Conservation (phyloP, 2,888 invertebrate species). For the Globia sparganii region DNA sequence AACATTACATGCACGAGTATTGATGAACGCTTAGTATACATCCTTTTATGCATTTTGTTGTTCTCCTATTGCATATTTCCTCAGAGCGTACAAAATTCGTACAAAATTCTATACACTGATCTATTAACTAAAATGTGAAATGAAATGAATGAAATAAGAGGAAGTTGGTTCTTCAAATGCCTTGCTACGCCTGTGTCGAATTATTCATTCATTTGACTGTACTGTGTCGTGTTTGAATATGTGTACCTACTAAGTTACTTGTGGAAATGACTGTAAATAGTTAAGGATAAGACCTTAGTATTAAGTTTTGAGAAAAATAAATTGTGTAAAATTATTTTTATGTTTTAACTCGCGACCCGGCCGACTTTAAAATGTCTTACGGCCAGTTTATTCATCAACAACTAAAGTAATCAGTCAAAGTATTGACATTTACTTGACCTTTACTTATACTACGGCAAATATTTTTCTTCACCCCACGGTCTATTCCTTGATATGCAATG, state of each 20-base stretch:
- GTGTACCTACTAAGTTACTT: background rate
- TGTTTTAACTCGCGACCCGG: background rate
- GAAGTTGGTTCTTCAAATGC: background rate
- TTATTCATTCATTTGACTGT: constrained; percentile 15
- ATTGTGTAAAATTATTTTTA: constrained; percentile 23
- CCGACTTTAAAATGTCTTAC: background rate
- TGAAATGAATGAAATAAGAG: background rate
- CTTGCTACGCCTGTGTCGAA: background rate
- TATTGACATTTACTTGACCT: no score
- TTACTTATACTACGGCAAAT: no score
- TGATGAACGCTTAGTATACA: background rate
- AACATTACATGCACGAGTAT: background rate
- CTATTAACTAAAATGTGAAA: background rate
- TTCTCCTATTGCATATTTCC: background rate
- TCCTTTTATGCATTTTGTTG: background rate
- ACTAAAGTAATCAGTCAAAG: no score
- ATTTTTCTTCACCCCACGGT: no score
- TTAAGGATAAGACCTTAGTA: constrained; percentile 27
- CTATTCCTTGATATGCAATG: no score
- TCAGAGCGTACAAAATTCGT: no score
- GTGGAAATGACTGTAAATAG: constrained; percentile 49
- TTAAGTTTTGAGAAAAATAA: constrained; percentile 50
- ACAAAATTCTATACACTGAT: background rate
- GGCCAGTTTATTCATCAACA: no score
- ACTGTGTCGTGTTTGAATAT: constrained; percentile 10